These are phyloP conservation scores for Phaethon lepturus DNA, from an alignment of 2,113 vertebrate species.

Conservation along the genomic window DNA sequence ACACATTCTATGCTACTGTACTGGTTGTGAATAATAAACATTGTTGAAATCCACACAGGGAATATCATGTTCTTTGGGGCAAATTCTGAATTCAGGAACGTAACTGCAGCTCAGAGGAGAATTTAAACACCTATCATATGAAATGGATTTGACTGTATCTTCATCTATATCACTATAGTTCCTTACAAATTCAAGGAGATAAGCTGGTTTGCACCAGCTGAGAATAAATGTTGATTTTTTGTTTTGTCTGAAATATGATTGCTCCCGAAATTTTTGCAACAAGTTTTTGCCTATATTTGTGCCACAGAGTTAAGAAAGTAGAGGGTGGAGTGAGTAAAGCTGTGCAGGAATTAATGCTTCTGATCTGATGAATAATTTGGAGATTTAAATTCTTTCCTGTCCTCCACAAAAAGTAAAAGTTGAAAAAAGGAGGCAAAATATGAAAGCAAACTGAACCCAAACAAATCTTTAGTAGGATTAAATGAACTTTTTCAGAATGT, in stretches of 20 bases:
- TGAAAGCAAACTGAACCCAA: neutral
- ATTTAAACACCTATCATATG: neutral
- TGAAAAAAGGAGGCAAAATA: neutral
- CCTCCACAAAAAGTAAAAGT: neutral
- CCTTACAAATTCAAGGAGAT: neutral
- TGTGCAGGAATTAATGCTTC: neutral
- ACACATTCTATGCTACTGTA: neutral
- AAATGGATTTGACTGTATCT: neutral
- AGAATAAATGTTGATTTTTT: neutral
- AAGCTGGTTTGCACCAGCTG: neutral
- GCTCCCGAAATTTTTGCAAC: neutral
- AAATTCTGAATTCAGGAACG: conserved; percentile 6
- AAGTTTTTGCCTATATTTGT: neutral
- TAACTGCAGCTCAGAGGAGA: neutral
- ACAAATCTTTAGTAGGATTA: neutral
- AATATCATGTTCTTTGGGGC: neutral
- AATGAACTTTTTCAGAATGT: neutral
- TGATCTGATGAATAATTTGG: neutral
- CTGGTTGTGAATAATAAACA: conserved; percentile 30
- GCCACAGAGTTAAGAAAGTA: neutral
- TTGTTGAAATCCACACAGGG: neutral
- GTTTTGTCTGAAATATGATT: neutral
- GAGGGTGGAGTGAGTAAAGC: neutral
- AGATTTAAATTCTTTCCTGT: neutral
- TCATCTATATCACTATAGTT: neutral